phyloP scores from a whole-genome alignment of 1,140 invertebrate species.

The Psix sp. region DNA sequence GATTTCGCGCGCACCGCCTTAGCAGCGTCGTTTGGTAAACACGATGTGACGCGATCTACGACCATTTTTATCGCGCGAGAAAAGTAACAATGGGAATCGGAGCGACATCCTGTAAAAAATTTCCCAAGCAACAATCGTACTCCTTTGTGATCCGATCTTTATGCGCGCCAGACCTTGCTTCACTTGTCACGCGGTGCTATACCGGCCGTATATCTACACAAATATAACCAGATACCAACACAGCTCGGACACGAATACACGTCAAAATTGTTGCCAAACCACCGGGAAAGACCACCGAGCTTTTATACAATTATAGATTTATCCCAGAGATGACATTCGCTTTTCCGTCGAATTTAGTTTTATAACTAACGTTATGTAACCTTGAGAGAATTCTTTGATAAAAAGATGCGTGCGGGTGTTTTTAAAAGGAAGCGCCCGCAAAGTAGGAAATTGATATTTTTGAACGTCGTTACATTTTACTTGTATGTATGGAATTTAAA shows the following conservation, averaged over 20 bases:
- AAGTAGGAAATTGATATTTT: too few species aligned
- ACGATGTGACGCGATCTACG: constrained; percentile 51
- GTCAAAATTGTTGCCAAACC: constrained; percentile 30
- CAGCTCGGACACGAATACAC: constrained; percentile 19
- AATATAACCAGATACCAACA: constrained; percentile 46
- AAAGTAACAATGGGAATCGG: constrained; percentile 53
- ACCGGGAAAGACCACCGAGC: constrained; percentile 21
- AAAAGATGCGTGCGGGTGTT: too few species aligned
- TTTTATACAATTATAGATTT: constrained; percentile 40
- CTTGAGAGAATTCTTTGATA: too few species aligned
- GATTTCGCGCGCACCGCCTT: constrained; percentile 28
- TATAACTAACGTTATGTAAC: too few species aligned
- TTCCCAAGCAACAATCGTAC: constrained; percentile 58
- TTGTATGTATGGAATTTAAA: too few species aligned
- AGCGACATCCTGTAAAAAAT: constrained; percentile 58
- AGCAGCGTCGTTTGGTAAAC: constrained; percentile 36
- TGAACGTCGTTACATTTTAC: too few species aligned
- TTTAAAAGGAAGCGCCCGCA: too few species aligned
- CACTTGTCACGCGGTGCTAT: constrained; percentile 53
- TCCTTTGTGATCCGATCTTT: constrained; percentile 56
- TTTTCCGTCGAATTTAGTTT: too few species aligned
- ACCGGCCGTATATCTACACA: constrained; percentile 46
- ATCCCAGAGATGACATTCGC: constrained; percentile 4
- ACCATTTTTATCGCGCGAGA: constrained; percentile 50
- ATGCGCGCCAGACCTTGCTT: constrained; percentile 46